Percentiles rank a stretch among this genome's conserved stretches.
These are phyloP conservation scores for Chrysopilus asiliformis DNA, from an alignment of 2,888 invertebrate species.

Conservation along the genomic window DNA sequence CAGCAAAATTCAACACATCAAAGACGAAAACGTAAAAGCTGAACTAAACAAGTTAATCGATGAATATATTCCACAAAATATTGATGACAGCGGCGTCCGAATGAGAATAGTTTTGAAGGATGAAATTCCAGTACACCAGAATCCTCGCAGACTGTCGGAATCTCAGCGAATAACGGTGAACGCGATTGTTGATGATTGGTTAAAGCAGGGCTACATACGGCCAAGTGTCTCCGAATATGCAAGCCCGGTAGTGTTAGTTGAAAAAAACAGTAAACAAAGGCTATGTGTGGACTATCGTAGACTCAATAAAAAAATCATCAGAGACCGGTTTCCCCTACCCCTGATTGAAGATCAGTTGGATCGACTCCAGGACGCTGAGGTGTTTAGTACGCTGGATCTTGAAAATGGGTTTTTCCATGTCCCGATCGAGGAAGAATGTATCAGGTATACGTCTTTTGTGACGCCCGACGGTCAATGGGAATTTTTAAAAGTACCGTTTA, in stretches of 20 bases:
- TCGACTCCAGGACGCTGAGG: constrained; percentile 14
- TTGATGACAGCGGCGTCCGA: not conserved
- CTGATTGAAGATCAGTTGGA: constrained; percentile 26
- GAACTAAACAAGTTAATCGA: not conserved
- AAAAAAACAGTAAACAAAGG: constrained; percentile 9
- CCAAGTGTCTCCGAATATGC: constrained; percentile 22
- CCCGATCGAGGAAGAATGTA: constrained; percentile 18
- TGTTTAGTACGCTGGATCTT: constrained; percentile 15
- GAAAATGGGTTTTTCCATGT: constrained; percentile 25
- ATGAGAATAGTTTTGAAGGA: constrained; percentile 5
- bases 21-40: not conserved
- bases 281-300: constrained; percentile 27
- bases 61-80: not conserved
- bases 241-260: constrained; percentile 16
- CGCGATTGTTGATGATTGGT: constrained; percentile 14
- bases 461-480: constrained; percentile 29
- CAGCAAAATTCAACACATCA: not conserved
- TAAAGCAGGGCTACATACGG: constrained; percentile 20
- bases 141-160: constrained; percentile 3
- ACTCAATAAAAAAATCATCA: constrained; percentile 23
- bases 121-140: constrained; percentile 3
- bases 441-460: constrained; percentile 29
- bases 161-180: too few relatives aligned
- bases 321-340: constrained; percentile 24
- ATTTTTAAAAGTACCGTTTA: constrained; percentile 29